Evolutionary conservation across 2,888 invertebrate genomes (phyloP).

Genomic region (Sinotaia quadrata): DNA sequence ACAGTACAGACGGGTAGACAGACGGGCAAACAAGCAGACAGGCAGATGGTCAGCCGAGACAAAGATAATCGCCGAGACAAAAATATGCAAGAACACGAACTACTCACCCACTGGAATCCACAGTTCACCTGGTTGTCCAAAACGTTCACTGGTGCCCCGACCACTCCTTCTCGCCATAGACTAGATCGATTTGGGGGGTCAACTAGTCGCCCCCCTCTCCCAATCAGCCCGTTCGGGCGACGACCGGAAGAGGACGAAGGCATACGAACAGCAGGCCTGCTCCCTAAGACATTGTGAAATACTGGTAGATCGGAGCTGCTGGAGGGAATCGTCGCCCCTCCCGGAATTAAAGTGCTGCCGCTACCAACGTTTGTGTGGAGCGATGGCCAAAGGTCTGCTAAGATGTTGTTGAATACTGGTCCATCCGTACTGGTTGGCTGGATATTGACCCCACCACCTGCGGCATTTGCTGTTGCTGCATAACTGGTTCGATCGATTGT

Average conservation of each 20-base stretch:
- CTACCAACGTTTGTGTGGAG: too few species aligned
- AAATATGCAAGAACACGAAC: not conserved
- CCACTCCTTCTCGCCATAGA: slow-evolving; percentile 17
- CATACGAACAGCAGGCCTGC: not conserved
- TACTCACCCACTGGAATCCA: slow-evolving; percentile 14
- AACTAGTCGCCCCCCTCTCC: slow-evolving; percentile 23
- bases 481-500: too few species aligned
- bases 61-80: too few species aligned
- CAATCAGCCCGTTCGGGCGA: not conserved
- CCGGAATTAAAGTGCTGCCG: too few species aligned
- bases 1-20: not conserved
- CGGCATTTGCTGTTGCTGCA: too few species aligned
- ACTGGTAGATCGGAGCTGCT: not conserved
- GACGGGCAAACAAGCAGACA: slow-evolving; percentile 3
- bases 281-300: slow-evolving; percentile 3
- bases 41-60: slow-evolving; percentile 3
- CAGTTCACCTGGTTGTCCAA: slow-evolving; percentile 20
- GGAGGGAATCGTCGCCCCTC: too few species aligned
- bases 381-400: too few species aligned
- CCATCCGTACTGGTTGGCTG: too few species aligned
- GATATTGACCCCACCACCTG: too few species aligned
- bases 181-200: slow-evolving; percentile 29
- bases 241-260: not conserved
- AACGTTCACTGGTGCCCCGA: slow-evolving; percentile 3
- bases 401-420: not conserved